These are phyloP conservation scores for Troides aeacus DNA, from an alignment of 2,888 invertebrate genomes.

Conservation along the genomic window DNA sequence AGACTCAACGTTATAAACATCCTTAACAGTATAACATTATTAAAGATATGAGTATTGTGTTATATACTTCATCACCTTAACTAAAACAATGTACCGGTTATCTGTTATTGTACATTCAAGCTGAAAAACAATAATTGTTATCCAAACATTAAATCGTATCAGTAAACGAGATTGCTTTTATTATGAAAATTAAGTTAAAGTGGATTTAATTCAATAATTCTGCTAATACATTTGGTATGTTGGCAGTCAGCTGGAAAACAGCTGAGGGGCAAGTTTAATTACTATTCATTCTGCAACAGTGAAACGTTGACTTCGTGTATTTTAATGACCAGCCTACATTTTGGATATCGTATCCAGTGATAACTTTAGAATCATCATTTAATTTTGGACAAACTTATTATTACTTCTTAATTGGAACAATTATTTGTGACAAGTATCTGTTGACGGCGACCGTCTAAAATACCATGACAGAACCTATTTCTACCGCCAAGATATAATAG, in stretches of 20 bases:
- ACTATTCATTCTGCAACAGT: constrained; percentile 39
- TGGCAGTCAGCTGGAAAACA: constrained; percentile 53
- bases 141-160: no score
- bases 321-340: constrained; percentile 23
- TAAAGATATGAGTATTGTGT: no score
- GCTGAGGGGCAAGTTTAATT: constrained; percentile 73
- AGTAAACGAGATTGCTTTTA: no score
- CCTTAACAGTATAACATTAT: neutral
- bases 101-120: no score
- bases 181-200: neutral
- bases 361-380: constrained; percentile 1
- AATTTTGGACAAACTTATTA: neutral
- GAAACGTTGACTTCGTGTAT: constrained; percentile 18
- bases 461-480: no score
- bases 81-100: no score
- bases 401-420: neutral
- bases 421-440: neutral
- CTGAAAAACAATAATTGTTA: no score
- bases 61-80: no score
- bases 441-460: no score
- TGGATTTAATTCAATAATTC: neutral
- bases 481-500: no score
- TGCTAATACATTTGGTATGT: constrained; percentile 13
- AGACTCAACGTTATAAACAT: neutral
- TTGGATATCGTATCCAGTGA: constrained; percentile 3